A percentile compares a stretch with the other conserved stretches of the same genome.
These are phyloP conservation scores for Prenolepis imparis DNA, from an alignment of 2,888 invertebrate genomes.

Conservation along the genomic window DNA sequence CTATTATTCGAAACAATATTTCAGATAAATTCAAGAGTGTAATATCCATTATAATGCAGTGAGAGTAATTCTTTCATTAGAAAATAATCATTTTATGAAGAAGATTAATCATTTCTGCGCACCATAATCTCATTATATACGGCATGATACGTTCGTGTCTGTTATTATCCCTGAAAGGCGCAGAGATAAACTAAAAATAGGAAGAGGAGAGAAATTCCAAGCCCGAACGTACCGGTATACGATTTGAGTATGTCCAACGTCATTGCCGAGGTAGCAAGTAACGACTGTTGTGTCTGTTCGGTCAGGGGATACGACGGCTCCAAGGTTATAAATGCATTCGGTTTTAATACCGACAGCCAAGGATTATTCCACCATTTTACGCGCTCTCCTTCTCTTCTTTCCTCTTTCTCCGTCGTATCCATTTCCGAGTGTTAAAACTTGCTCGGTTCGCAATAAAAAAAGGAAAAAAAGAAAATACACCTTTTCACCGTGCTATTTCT, in stretches of 20 bases:
- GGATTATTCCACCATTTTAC: conserved; percentile 69
- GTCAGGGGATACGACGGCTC: conserved; percentile 42
- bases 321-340: conserved; percentile 75
- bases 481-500: not conserved
- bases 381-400: conserved; percentile 43
- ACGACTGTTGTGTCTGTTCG: conserved; percentile 33
- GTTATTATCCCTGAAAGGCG: conserved; percentile 29
- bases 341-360: conserved; percentile 74
- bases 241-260: conserved; percentile 26
- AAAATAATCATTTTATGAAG: conserved; percentile 50
- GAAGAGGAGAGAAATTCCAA: conserved; percentile 33
- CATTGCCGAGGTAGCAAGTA: conserved; percentile 36
- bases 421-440: conserved; percentile 44
- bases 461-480: not conserved
- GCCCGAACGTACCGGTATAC: conserved; percentile 36
- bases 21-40: conserved; percentile 19
- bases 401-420: conserved; percentile 27
- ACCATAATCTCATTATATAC: conserved; percentile 36
- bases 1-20: not conserved
- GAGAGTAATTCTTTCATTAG: conserved; percentile 16
- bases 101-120: conserved; percentile 50
- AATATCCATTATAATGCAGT: conserved; percentile 15
- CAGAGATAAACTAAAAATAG: conserved; percentile 31
- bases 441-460: not conserved
- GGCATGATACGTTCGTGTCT: conserved; percentile 31